A percentile compares a stretch with the other conserved stretches of the same genome.
Conservation (phyloP, 92 coral and sea anemone genomes). For the Paragorgia papillata region DNA sequence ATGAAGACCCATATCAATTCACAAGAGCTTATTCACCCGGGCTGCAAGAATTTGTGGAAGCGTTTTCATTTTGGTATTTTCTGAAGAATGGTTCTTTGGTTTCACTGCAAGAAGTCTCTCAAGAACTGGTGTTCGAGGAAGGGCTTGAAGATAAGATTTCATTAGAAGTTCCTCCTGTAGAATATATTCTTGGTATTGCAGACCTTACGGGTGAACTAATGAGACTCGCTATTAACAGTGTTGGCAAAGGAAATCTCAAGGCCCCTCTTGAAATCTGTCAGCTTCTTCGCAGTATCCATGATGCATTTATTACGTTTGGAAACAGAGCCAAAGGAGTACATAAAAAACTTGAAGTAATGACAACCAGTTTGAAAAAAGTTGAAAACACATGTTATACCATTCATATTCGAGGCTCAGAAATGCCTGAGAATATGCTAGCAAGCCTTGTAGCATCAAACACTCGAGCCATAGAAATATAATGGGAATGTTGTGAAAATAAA, state of each 20-base stretch:
- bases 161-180: slow-evolving; percentile 70
- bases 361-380: slow-evolving; percentile 78
- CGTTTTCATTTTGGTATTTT: slow-evolving; percentile 75
- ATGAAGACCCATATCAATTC: slow-evolving; percentile 81
- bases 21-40: slow-evolving; percentile 88
- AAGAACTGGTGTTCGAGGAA: slow-evolving; percentile 58
- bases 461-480: no score
- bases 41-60: slow-evolving; percentile 87
- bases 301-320: slow-evolving; percentile 71
- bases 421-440: slow-evolving; percentile 81
- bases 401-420: slow-evolving; percentile 89
- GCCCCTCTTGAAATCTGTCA: slow-evolving; percentile 78
- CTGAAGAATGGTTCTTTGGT: slow-evolving; percentile 67
- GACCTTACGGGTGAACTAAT: slow-evolving; percentile 96
- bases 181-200: slow-evolving; percentile 90
- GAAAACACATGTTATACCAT: slow-evolving; percentile 87
- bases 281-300: slow-evolving; percentile 73
- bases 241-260: slow-evolving; percentile 77
- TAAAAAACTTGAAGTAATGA: slow-evolving; percentile 74
- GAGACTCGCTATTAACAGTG: slow-evolving; percentile 90
- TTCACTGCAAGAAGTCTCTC: slow-evolving; percentile 64
- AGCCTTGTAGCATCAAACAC: slow-evolving; percentile 7
- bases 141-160: slow-evolving; percentile 2
- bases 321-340: slow-evolving; percentile 66
- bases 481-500: neutral